Evolutionary conservation across 2,113 vertebrate species (phyloP), one percentile per base, ranked within the genome.

Genomic region (Chitala chitala): DNA sequence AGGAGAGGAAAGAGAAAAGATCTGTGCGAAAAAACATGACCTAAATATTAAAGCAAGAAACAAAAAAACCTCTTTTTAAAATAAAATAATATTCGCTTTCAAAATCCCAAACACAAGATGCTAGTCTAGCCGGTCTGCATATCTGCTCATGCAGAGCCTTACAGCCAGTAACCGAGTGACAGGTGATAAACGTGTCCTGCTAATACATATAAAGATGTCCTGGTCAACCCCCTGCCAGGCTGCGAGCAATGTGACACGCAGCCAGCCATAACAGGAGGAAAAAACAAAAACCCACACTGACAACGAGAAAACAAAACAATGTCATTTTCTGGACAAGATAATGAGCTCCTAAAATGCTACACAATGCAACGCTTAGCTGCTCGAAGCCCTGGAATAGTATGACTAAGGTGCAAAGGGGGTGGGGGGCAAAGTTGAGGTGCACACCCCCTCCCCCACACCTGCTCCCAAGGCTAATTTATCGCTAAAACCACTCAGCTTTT

Each of bases 391-490:
- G 42, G 10, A n/a, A 64, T 17, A n/a, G n/a, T n/a, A n/a, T n/a
- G n/a, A n/a, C n/a, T 58, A 40, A 50, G 3, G 36, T 73, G 56
- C 6, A 46, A 74, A 51, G 55, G 40, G 55, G 24, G 76, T 44
- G 44, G 46, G 20, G 73, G 22, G 58, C 5, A 22, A 22, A n/a
- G n/a, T n/a, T 33, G 26, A 66, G 3, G 36, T 5, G 3, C 5
- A 69, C 53, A 54, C n/a, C 8, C 46, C 55, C 74, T 26, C 53
- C 38, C n/a, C n/a, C 42, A 33, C 76, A 55, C n/a, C 53, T 55
- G 82, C 84, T 80, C 87, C 82, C 81, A 83, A 86, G 86, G 85
- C 85, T 73, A 85, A 86, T 84, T 78, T 81, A 77, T 78, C 56
- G 71, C 78, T 77, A 80, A 80, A 77, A 79, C 75, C 79, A 69